Percentiles rank a stretch among this genome's conserved stretches.
phyloP scores from a whole-genome alignment of 2,888 invertebrate genomes.

The Ormyrus thymus region DNA sequence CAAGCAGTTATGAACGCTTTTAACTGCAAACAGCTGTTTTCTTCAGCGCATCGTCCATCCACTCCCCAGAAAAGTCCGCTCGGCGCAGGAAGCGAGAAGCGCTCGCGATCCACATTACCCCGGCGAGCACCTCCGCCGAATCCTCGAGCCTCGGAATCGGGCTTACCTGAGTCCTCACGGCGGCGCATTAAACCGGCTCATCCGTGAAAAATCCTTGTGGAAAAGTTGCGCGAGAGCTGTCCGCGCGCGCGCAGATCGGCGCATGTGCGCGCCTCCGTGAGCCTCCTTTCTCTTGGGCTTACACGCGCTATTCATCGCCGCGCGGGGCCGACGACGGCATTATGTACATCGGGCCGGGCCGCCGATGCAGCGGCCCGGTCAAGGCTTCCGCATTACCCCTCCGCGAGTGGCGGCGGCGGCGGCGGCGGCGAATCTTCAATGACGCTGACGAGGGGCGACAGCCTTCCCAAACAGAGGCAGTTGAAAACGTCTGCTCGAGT shows the following conservation, averaged over 20 bases:
- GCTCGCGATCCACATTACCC: too few species aligned
- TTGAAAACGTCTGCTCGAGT: slow-evolving; percentile 73
- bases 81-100: too few species aligned
- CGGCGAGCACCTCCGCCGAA: too few species aligned
- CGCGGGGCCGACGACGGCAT: background rate
- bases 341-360: slow-evolving; percentile 55
- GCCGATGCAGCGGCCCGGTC: slow-evolving; percentile 50
- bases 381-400: slow-evolving; percentile 60
- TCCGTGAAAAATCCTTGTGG: slow-evolving; percentile 47
- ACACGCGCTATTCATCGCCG: slow-evolving; percentile 19
- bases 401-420: slow-evolving; percentile 49
- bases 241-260: too few species aligned
- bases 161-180: too few species aligned
- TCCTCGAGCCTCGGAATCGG: too few species aligned
- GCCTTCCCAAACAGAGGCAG: slow-evolving; percentile 70
- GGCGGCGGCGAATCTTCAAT: slow-evolving; percentile 64
- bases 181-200: background rate
- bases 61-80: too few species aligned
- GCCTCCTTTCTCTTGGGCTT: background rate
- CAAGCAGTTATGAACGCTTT: too few species aligned
- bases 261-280: background rate
- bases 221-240: slow-evolving; percentile 9
- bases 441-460: slow-evolving; percentile 73
- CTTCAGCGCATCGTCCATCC: too few species aligned
- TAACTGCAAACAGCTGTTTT: too few species aligned